Evolutionary conservation across 2,888 invertebrate genomes (phyloP).

Genomic region (Agriopis marginaria): DNA sequence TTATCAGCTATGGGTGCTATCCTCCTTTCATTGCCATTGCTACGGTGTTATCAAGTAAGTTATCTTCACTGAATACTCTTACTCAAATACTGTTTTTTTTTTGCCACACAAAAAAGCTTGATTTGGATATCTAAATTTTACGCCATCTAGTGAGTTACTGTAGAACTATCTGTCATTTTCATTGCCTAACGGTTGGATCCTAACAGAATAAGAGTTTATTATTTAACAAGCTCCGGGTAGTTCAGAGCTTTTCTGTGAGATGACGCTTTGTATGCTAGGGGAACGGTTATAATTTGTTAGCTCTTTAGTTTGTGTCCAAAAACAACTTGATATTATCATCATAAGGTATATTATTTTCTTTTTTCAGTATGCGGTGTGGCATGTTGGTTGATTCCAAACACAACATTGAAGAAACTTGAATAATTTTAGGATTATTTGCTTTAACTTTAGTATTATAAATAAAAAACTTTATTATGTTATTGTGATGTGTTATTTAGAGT

Average conservation of each 20-base stretch:
- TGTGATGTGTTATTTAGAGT: slow-evolving; percentile 19
- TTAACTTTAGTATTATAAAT: background rate
- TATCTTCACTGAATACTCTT: too few species aligned
- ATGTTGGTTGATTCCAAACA: slow-evolving; percentile 75
- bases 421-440: slow-evolving; percentile 48
- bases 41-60: slow-evolving; percentile 86
- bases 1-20: slow-evolving; percentile 89
- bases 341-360: slow-evolving; percentile 26
- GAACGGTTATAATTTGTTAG: too few species aligned
- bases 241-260: background rate
- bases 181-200: background rate
- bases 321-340: too few species aligned
- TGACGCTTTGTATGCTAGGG: background rate
- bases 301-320: too few species aligned
- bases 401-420: slow-evolving; percentile 78
- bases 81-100: too few species aligned
- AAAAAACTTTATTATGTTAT: slow-evolving; percentile 5
- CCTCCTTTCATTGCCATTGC: slow-evolving; percentile 91
- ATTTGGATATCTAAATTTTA: background rate
- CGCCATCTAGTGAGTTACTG: slow-evolving; percentile 21
- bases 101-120: too few species aligned
- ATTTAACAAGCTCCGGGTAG: background rate
- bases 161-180: background rate
- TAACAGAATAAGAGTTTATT: background rate
- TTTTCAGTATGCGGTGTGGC: slow-evolving; percentile 73